A percentile compares a stretch with the other conserved stretches of the same genome.
Conservation (phyloP, 92 coral and sea anemone species). For the Chrysogorgia sp. region DNA sequence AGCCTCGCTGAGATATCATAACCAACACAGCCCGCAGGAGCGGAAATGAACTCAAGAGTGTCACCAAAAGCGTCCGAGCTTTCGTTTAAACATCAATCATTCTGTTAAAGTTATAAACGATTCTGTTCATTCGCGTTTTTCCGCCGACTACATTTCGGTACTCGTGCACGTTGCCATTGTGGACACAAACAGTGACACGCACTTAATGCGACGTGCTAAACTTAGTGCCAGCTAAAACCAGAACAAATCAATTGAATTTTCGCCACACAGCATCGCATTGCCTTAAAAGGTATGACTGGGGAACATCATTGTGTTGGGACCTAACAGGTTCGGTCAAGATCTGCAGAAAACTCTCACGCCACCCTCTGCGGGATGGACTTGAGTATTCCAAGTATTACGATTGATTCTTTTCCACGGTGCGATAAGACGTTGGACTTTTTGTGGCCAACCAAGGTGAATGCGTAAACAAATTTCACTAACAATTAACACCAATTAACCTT, state of each 20-base stretch:
- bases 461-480: slow-evolving; percentile 28
- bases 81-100: not conserved
- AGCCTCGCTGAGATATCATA: no score
- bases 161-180: not conserved
- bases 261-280: not conserved
- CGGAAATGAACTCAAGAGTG: no score
- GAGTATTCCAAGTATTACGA: slow-evolving; percentile 12
- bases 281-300: slow-evolving; percentile 26
- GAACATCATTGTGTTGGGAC: not conserved
- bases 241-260: not conserved
- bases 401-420: not conserved
- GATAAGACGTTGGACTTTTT: not conserved
- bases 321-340: not conserved
- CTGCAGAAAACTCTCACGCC: slow-evolving; percentile 2
- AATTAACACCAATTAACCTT: slow-evolving; percentile 45
- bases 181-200: no score
- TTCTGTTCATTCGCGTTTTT: not conserved
- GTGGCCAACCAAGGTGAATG: slow-evolving; percentile 17
- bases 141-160: not conserved
- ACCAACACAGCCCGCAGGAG: no score
- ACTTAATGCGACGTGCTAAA: no score
- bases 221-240: not conserved
- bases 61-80: no score
- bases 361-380: slow-evolving; percentile 11
- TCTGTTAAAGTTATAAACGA: not conserved